Base-by-base conservation (phyloP, 35 echinoderm and acorn worm species). In the Stichopus chloronotus region DNA sequence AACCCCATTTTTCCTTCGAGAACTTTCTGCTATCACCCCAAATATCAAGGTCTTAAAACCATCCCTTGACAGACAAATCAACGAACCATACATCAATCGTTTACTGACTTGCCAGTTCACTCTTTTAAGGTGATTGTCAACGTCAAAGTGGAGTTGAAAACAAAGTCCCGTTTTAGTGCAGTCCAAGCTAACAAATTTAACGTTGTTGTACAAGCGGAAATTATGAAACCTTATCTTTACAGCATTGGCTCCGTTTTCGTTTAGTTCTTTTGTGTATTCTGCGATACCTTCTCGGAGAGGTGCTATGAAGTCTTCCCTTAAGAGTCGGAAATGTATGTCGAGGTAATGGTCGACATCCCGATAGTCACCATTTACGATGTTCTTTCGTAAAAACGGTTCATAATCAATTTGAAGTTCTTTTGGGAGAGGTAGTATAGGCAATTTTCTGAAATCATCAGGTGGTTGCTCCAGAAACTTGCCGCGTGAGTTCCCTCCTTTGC, bases 21-120 rank as follows among this genome's bases (percentile, higher is more conserved):
- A 63, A 5, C 97, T 72, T 10, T 92, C 93, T 8, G 94, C 93
- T 9, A 98, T 91, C 17, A 91, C 94, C 11, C 95, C 97, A 93
- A 98, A 98, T n/a, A 94, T 71, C 3, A 98, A 14, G 4, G 93
- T 92, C 58, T 94, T 53, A 19, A 96, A 98, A 57, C 96, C 78
- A 82, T 96, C 87, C 25, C 20, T 88, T 7, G 97, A 94, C 77
- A 98, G 78, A 53, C 97, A 98, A 25, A 98, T 87, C 52, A 98
- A 69, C 56, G 91, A 94, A n/a, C 94, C 97, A 59, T 71, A 96
- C 9, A 92, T 89, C 0, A 98, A 76, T 52, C 95, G 81, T 57
- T 94, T 94, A 25, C 84, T 84, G 4, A 81, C 57, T 30, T 95
- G 63, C 97, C 95, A 98, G 7, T 76, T 92, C 16, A 96, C 79